Conservation (phyloP, 2,113 vertebrate genomes). For the Oryzias melastigma region DNA sequence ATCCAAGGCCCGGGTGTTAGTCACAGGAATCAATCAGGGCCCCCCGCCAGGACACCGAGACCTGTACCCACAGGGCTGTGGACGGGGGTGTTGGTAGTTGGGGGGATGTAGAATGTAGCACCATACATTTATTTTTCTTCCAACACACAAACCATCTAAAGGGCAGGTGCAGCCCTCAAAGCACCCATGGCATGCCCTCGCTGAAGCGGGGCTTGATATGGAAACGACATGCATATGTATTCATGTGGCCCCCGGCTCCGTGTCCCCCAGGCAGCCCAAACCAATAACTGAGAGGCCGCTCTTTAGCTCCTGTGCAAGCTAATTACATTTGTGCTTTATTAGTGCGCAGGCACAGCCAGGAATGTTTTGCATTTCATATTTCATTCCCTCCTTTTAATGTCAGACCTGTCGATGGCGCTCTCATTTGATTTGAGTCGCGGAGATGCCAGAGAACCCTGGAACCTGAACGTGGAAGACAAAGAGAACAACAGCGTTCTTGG, state of each 20-base stretch:
- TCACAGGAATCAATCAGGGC: slow-evolving; percentile 53
- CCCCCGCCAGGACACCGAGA: slow-evolving; percentile 51
- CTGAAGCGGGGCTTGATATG: slow-evolving; percentile 65
- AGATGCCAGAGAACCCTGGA: slow-evolving; percentile 27
- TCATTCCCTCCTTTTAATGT: slow-evolving; percentile 69
- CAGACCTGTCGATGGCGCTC: slow-evolving; percentile 55
- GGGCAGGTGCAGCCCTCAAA: slow-evolving; percentile 44
- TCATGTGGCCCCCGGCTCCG: slow-evolving; percentile 55
- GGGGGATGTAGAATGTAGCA: slow-evolving; percentile 27
- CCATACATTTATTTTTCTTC: slow-evolving; percentile 29
- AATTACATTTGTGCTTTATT: slow-evolving; percentile 72
- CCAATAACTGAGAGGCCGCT: slow-evolving; percentile 65
- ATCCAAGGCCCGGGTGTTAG: slow-evolving; percentile 41
- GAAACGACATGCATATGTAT: slow-evolving; percentile 74
- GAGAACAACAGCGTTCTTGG: slow-evolving; percentile 7
- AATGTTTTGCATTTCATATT: slow-evolving; percentile 68
- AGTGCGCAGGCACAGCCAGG: slow-evolving; percentile 46
- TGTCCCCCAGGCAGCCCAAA: slow-evolving; percentile 59
- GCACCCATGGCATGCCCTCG: slow-evolving; percentile 63
- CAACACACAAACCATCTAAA: slow-evolving; percentile 36
- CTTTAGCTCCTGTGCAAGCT: slow-evolving; percentile 60
- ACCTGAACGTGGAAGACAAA: slow-evolving; percentile 33
- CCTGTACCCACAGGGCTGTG: slow-evolving; percentile 44
- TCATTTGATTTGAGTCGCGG: slow-evolving; percentile 50
- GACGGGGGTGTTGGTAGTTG: neutral